A percentile compares a stretch with the other conserved stretches of the same genome.
These are phyloP conservation scores for Heliothis peltigera DNA, from an alignment of 2,888 invertebrate species.

Conservation along the genomic window DNA sequence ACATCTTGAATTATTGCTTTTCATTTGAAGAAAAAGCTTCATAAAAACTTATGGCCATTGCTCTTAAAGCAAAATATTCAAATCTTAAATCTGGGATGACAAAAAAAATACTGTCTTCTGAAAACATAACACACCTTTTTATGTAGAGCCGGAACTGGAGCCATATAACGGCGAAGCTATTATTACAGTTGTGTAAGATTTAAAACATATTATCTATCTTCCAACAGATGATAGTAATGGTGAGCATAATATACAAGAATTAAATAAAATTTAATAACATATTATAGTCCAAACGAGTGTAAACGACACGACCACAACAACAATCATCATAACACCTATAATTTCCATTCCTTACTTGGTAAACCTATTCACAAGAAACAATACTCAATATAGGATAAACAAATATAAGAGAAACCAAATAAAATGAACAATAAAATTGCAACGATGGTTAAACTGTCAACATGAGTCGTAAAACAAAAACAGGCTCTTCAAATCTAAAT, in stretches of 20 bases:
- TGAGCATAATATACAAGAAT: background rate
- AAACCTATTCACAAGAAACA: slow-evolving; percentile 29
- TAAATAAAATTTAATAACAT: background rate
- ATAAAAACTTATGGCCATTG: too few species aligned
- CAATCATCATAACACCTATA: slow-evolving; percentile 4
- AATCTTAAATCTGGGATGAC: too few species aligned
- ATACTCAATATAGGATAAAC: slow-evolving; percentile 33
- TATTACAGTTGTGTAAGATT: too few species aligned
- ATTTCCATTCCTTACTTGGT: background rate
- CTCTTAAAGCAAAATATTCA: too few species aligned
- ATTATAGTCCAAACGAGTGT: background rate
- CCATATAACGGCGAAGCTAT: too few species aligned
- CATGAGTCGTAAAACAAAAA: background rate
- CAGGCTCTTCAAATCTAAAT: background rate
- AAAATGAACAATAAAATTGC: slow-evolving; percentile 17
- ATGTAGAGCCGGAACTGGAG: too few species aligned
- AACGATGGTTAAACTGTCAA: slow-evolving; percentile 3
- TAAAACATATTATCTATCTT: too few species aligned
- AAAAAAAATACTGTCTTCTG: too few species aligned
- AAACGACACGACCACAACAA: background rate
- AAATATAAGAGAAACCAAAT: slow-evolving; percentile 26
- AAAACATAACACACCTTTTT: too few species aligned
- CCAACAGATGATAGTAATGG: too few species aligned
- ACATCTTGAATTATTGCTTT: slow-evolving; percentile 1
- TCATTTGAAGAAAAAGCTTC: background rate